phyloP scores from a whole-genome alignment of 2,113 vertebrate species.

The Neodon shergylaensis region DNA sequence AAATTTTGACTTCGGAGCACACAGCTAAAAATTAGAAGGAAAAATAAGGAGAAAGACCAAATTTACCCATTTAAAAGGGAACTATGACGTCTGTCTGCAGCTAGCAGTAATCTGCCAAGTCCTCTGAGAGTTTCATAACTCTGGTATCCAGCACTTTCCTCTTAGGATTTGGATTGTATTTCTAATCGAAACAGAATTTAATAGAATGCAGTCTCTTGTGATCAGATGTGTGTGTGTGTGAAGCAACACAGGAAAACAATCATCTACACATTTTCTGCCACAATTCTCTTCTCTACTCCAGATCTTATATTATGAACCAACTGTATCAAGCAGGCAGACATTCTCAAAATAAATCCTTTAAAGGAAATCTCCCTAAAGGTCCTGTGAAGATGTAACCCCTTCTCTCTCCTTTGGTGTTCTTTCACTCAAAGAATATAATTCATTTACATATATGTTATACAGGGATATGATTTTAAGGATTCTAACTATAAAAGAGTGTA shows the following conservation, averaged over 20 bases:
- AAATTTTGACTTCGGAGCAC: slow-evolving; percentile 75
- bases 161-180: slow-evolving; percentile 70
- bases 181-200: slow-evolving; percentile 76
- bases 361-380: background rate
- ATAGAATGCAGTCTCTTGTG: slow-evolving; percentile 75
- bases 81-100: slow-evolving; percentile 66
- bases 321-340: background rate
- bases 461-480: background rate
- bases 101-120: slow-evolving; percentile 62
- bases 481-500: background rate
- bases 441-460: background rate
- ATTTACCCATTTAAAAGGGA: slow-evolving; percentile 65
- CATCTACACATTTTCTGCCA: slow-evolving; percentile 47
- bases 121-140: slow-evolving; percentile 75
- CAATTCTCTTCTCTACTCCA: background rate
- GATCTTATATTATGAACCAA: background rate
- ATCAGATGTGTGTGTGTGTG: slow-evolving; percentile 48
- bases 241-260: slow-evolving; percentile 56
- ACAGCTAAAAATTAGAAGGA: slow-evolving; percentile 75
- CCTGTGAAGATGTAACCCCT: background rate
- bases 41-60: slow-evolving; percentile 65
- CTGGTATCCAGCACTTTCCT: slow-evolving; percentile 76
- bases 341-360: slow-evolving; percentile 2
- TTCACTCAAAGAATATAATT: background rate
- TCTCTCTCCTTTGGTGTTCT: background rate